These are phyloP conservation scores for Prunella strophiata DNA, from an alignment of 2,797 vertebrate genomes.

Conservation along the genomic window DNA sequence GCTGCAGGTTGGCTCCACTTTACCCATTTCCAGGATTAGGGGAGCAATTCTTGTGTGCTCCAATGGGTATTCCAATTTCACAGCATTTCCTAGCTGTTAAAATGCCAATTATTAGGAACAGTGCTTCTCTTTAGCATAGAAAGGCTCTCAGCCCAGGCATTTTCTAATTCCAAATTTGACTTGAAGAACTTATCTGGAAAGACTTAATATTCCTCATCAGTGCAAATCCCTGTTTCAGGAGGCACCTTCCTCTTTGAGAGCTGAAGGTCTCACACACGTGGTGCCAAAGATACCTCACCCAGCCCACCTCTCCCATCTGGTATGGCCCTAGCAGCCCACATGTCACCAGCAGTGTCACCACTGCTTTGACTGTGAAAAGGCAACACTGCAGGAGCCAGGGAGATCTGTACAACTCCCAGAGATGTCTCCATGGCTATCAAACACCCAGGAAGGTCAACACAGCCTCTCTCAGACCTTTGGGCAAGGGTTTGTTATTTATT, in stretches of 20 bases:
- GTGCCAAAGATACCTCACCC: neutral
- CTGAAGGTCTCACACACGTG: fast-evolving
- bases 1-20: neutral
- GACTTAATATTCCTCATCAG: neutral
- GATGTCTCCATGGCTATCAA: neutral
- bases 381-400: neutral
- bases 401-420: neutral
- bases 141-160: neutral
- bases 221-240: neutral
- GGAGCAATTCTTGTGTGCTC: neutral
- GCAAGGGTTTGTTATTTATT: neutral
- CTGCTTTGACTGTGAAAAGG: neutral
- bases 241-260: neutral
- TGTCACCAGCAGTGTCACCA: neutral
- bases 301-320: neutral
- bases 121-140: neutral
- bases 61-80: neutral
- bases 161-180: neutral
- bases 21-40: neutral
- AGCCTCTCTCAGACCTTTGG: neutral
- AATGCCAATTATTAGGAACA: neutral
- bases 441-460: neutral
- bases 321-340: neutral
- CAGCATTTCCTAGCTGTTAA: neutral
- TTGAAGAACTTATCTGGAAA: neutral